These are phyloP conservation scores for Drosophila novamexicana DNA, from an alignment of 1,140 invertebrate genomes.

Conservation along the genomic window DNA sequence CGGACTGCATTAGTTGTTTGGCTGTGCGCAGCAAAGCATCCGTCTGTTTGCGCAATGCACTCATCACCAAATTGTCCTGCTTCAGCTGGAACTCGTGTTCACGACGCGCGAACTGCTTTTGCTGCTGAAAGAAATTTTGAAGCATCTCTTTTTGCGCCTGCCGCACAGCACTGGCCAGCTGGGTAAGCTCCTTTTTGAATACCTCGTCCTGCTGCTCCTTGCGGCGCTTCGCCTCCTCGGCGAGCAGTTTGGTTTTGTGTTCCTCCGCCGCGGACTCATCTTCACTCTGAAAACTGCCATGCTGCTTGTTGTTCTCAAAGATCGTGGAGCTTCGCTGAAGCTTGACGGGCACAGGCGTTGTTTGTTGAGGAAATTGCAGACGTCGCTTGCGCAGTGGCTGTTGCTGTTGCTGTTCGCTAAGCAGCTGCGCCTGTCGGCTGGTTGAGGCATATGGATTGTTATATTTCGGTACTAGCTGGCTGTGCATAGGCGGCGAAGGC, in stretches of 20 bases:
- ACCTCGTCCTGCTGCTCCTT: conserved; percentile 47
- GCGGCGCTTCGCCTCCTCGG: conserved; percentile 44
- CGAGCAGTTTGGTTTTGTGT: conserved; percentile 7
- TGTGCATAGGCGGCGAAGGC: conserved; percentile 44
- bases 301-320: conserved; percentile 18
- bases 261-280: conserved; percentile 17
- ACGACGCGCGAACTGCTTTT: conserved; percentile 63
- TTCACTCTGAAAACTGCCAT: background rate
- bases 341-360: conserved; percentile 59
- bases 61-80: conserved; percentile 69
- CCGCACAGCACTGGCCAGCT: conserved; percentile 62
- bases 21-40: conserved; percentile 53
- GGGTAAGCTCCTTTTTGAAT: conserved; percentile 61
- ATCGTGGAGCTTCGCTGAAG: conserved; percentile 55
- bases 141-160: conserved; percentile 69
- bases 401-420: conserved; percentile 40
- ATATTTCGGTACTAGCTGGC: conserved; percentile 30
- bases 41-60: conserved; percentile 68
- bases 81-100: conserved; percentile 77
- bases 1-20: conserved; percentile 30
- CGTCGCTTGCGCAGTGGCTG: conserved; percentile 59
- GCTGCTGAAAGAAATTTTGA: conserved; percentile 69
- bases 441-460: conserved; percentile 40
- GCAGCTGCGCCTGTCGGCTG: conserved; percentile 57
- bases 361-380: conserved; percentile 1